A percentile compares a stretch with the other conserved stretches of the same genome.
phyloP scores from a whole-genome alignment of 2,888 invertebrate genomes.

The Tenthredo amoena region DNA sequence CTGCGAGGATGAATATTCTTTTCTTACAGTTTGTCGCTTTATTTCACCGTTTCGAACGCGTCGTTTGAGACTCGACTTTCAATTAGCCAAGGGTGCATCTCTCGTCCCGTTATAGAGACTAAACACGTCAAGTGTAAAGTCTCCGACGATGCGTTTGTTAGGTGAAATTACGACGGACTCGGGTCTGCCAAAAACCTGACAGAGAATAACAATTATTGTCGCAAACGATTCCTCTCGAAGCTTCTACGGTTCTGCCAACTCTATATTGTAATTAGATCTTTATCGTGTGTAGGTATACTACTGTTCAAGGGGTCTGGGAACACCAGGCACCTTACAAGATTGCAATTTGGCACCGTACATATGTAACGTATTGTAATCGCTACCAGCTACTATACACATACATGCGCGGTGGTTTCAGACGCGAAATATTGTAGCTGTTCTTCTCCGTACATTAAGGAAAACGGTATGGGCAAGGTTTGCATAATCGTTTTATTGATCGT shows the following conservation, averaged over 20 bases:
- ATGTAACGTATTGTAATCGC: background rate
- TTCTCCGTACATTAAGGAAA: background rate
- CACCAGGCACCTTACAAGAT: background rate
- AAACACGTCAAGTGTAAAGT: background rate
- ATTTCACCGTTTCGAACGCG: background rate
- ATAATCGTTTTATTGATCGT: slow-evolving; percentile 46
- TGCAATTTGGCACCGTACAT: background rate
- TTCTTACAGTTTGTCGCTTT: no score
- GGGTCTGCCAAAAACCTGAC: background rate
- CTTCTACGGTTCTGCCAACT: background rate
- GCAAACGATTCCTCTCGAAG: background rate
- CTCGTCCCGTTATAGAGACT: background rate
- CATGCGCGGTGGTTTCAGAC: background rate
- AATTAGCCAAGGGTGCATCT: background rate
- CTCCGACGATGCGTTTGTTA: background rate
- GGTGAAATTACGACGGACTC: background rate
- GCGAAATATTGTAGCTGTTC: background rate
- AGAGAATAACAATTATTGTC: background rate
- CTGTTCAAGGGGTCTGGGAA: no score
- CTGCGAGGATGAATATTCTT: background rate
- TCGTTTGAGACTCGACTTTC: no score
- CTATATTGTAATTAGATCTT: slow-evolving; percentile 17
- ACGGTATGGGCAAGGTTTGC: background rate
- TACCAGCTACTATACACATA: background rate
- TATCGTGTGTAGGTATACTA: no score